Evolutionary conservation across 2,113 vertebrate genomes (phyloP), one percentile per base, ranked within the genome.

Genomic region (Chitala chitala): DNA sequence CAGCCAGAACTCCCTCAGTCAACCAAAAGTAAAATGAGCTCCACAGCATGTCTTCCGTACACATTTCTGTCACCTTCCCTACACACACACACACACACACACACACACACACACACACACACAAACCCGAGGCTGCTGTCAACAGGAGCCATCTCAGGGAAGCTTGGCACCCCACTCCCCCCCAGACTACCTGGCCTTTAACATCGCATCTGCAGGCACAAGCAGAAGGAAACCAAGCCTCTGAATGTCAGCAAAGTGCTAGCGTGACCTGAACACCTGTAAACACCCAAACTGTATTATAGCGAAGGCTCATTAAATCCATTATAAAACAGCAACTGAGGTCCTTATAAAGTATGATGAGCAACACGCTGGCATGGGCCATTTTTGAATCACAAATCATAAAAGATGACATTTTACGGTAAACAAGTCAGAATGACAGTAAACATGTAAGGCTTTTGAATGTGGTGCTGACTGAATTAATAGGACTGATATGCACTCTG

Each of bases 11-110:
- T 29, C 51, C 20, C 36, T 53, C 17, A 17, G 33, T 31, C 29
- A 36, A 59, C 73, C 48, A 68, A 31, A 9, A 56, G 53, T 69
- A 56, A 69, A 58, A 46, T 9, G 3, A 54, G 40, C 36, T 61
- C 53, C 71, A 17, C 26, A 46, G 24, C 31, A 40, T 3, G n/a
- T 8, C 40, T 42, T 26, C 70, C 53, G 44, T 58, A 22, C 44
- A 26, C 4, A 22, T 40, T 33, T 33, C 59, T 15, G n/a, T 26
- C 12, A 24, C 72, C 50, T 46, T n/a, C 36, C 40, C 20, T 17
- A 31, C 8, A n/a, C n/a, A n/a, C n/a, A n/a, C n/a, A n/a, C n/a
- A n/a, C n/a, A n/a, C n/a, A n/a, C n/a, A n/a, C n/a, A n/a, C n/a
- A n/a, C n/a, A n/a, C n/a, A n/a, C n/a, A n/a, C n/a, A n/a, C n/a